Evolutionary conservation across 92 coral and sea anemone genomes (phyloP).

Genomic region (Pocillopora meandrina): DNA sequence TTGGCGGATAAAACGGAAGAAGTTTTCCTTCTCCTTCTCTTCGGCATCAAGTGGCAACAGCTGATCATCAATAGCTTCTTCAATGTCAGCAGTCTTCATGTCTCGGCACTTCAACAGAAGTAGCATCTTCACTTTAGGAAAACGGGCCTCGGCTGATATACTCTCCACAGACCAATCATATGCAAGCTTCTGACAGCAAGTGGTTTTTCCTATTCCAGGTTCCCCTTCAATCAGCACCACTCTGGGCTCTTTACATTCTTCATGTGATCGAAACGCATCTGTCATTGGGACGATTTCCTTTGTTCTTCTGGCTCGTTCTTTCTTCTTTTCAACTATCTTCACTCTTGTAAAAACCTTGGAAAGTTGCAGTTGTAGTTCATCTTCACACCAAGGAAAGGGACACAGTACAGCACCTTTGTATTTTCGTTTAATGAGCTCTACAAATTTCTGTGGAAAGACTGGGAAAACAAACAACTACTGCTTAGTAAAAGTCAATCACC

Average conservation of each 20-base stretch:
- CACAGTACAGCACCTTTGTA: slow-evolving; percentile 28
- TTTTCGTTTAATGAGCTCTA: slow-evolving; percentile 24
- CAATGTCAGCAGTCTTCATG: slow-evolving; percentile 13
- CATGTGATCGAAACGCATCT: slow-evolving; percentile 17
- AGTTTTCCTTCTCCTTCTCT: slow-evolving; percentile 6
- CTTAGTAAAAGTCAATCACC: neutral
- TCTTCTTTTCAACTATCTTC: slow-evolving; percentile 17
- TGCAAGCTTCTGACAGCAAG: slow-evolving; percentile 45
- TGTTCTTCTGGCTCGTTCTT: slow-evolving; percentile 17
- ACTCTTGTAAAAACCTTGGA: slow-evolving; percentile 15
- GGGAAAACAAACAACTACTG: neutral
- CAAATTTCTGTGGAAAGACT: slow-evolving; percentile 22
- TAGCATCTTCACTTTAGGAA: slow-evolving; percentile 31
- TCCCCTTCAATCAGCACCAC: slow-evolving; percentile 45
- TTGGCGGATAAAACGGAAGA: slow-evolving; percentile 19
- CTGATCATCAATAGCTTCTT: slow-evolving; percentile 28
- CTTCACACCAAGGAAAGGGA: slow-evolving; percentile 42
- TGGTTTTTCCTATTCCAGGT: slow-evolving; percentile 51
- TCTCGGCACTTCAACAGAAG: slow-evolving; percentile 40
- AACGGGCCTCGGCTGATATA: neutral
- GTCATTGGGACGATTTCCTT: slow-evolving; percentile 4
- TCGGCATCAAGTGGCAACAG: slow-evolving; percentile 26
- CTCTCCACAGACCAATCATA: slow-evolving; percentile 44
- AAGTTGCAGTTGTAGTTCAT: slow-evolving; percentile 22
- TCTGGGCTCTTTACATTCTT: slow-evolving; percentile 28